Evolutionary conservation across 1,140 invertebrate species (phyloP).

Genomic region (Drosophila nebulosa): DNA sequence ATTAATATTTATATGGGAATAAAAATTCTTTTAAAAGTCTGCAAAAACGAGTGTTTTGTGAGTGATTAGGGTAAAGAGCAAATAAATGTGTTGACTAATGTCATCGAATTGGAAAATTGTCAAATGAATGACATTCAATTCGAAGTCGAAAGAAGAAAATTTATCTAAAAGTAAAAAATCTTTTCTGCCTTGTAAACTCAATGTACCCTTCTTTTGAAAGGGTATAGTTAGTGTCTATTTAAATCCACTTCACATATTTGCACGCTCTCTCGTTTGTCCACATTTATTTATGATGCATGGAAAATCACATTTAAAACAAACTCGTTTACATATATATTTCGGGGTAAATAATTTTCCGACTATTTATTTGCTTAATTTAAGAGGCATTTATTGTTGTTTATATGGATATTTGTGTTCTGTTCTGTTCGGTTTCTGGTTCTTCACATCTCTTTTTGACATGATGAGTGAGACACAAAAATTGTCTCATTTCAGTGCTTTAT

Average conservation of each 20-base stretch:
- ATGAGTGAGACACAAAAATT: constrained; percentile 40
- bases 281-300: constrained; percentile 6
- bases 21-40: not conserved
- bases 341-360: constrained; percentile 39
- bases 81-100: no score
- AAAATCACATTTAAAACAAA: not conserved
- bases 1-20: not conserved
- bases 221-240: not conserved
- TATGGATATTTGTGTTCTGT: constrained; percentile 5
- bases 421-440: constrained; percentile 2
- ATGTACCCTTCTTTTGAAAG: not conserved
- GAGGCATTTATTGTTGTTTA: constrained; percentile 37
- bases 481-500: constrained; percentile 55
- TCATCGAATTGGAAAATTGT: no score
- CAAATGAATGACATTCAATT: no score
- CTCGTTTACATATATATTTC: not conserved
- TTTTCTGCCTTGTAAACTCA: not conserved
- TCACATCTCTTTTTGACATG: constrained; percentile 53
- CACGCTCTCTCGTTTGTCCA: not conserved
- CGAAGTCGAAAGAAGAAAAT: no score
- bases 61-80: not conserved
- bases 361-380: constrained; percentile 51
- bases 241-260: not conserved
- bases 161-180: no score
- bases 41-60: not conserved